Percentiles rank a stretch among this genome's conserved stretches.
These are phyloP conservation scores for Distichodus sexfasciatus DNA, from an alignment of 2,797 vertebrate genomes.

Conservation along the genomic window DNA sequence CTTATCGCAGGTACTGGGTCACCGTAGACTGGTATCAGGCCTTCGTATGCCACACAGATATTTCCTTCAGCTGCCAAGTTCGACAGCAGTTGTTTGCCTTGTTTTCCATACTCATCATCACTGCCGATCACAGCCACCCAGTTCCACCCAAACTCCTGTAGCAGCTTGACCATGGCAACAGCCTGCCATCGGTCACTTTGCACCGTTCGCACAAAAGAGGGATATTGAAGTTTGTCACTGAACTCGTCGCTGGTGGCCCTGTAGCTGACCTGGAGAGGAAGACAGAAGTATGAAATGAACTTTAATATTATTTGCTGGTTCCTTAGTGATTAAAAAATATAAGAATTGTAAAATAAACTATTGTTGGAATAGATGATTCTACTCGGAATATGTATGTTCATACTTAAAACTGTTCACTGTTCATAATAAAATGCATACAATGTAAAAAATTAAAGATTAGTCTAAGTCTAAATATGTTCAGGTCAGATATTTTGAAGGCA, in stretches of 20 bases:
- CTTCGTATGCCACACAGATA: conserved; percentile 85
- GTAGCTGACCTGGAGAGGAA: conserved; percentile 79
- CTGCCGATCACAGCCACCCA: conserved; percentile 86
- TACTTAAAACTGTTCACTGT: too few relatives aligned
- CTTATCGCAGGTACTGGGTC: neutral
- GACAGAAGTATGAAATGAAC: neutral
- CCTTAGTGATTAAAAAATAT: too few relatives aligned
- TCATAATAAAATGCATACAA: too few relatives aligned
- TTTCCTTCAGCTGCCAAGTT: conserved; percentile 53
- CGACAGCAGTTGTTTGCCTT: conserved; percentile 70
- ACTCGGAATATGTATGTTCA: too few relatives aligned
- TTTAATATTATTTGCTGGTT: too few relatives aligned
- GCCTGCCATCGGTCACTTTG: conserved; percentile 78
- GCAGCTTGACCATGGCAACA: conserved; percentile 69
- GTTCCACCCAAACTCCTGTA: conserved; percentile 79
- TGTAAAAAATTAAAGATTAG: too few relatives aligned
- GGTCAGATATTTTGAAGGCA: too few relatives aligned
- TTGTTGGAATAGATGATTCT: too few relatives aligned
- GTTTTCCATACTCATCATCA: conserved; percentile 81
- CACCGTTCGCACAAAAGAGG: conserved; percentile 87
- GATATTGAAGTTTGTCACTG: conserved; percentile 74
- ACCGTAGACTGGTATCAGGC: conserved; percentile 74
- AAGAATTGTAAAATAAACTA: too few relatives aligned
- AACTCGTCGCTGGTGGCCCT: conserved; percentile 81
- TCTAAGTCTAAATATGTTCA: too few relatives aligned